These are phyloP conservation scores for Porites lutea DNA, from an alignment of 64 coral and sea anemone species.

Conservation along the genomic window DNA sequence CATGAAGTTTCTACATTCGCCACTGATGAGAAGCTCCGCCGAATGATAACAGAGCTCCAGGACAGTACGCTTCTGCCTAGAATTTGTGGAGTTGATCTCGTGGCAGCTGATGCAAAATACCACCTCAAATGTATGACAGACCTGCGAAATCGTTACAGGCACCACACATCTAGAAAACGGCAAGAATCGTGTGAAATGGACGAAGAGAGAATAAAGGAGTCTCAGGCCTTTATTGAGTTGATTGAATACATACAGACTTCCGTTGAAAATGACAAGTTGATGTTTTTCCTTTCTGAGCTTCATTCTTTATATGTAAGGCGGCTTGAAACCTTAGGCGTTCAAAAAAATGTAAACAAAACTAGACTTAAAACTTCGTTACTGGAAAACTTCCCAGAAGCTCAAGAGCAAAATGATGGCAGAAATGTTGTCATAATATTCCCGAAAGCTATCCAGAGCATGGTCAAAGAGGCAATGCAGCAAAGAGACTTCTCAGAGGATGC, in stretches of 20 bases:
- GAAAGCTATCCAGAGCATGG: conserved; percentile 53
- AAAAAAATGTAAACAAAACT: conserved; percentile 76
- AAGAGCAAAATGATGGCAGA: conserved; percentile 70
- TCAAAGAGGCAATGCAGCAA: conserved; percentile 68
- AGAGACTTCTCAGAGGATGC: conserved; percentile 77
- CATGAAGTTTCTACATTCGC: conserved; percentile 66
- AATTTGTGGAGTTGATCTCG: conserved; percentile 72
- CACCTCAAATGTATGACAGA: conserved; percentile 66
- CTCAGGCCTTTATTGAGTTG: conserved; percentile 66
- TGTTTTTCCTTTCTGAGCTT: conserved; percentile 66
- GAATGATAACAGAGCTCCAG: conserved; percentile 65
- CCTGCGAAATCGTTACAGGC: conserved; percentile 61
- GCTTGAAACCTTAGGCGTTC: conserved; percentile 69
- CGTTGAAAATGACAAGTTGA: conserved; percentile 64
- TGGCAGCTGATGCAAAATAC: conserved; percentile 72
- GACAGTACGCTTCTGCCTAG: conserved; percentile 43
- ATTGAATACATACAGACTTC: conserved; percentile 54
- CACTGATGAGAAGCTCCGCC: conserved; percentile 57
- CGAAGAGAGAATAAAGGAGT: conserved; percentile 73
- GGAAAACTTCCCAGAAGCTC: conserved; percentile 62
- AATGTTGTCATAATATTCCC: conserved; percentile 62
- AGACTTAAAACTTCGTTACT: conserved; percentile 75
- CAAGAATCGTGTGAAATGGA: conserved; percentile 53
- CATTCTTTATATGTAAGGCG: conserved; percentile 56
- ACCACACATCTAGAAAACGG: conserved; percentile 26